A percentile compares a stretch with the other conserved stretches of the same genome.
Conservation (phyloP, 2,888 invertebrate species). For the Metallyticus violacea region DNA sequence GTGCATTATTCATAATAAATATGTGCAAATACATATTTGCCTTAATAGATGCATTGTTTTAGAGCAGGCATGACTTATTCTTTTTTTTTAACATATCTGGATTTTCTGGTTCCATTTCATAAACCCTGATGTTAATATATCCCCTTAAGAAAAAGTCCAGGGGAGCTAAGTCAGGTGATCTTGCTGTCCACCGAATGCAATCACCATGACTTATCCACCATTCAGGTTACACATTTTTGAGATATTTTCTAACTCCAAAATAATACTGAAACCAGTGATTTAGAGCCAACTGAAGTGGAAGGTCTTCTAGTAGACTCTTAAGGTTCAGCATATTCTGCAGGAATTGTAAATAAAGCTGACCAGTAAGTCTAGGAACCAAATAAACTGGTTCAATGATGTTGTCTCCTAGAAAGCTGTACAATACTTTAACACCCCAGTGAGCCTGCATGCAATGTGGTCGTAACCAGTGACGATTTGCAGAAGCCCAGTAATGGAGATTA, state of each 20-base stretch:
- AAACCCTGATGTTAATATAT: not conserved
- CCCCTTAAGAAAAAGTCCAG: not conserved
- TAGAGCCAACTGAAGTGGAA: not conserved
- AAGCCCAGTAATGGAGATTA: not conserved
- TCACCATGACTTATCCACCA: too few relatives aligned
- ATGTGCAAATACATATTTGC: not conserved
- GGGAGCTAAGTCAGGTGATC: not conserved
- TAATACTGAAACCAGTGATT: not conserved
- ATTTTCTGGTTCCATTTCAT: not conserved
- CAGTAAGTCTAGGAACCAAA: not conserved
- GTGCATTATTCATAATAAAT: not conserved
- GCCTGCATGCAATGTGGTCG: not conserved
- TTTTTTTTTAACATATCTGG: not conserved
- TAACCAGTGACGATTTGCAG: not conserved
- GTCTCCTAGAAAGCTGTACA: not conserved
- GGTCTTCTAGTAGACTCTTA: not conserved
- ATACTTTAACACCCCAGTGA: not conserved
- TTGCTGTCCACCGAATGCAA: too few relatives aligned
- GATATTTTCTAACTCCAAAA: not conserved
- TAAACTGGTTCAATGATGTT: not conserved
- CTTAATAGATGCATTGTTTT: not conserved
- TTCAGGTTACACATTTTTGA: not conserved
- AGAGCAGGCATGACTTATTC: not conserved
- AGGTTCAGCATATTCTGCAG: not conserved
- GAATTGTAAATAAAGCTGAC: not conserved